These are phyloP conservation scores for Podarcis cretensis DNA, from an alignment of 2,113 vertebrate genomes.

Conservation along the genomic window DNA sequence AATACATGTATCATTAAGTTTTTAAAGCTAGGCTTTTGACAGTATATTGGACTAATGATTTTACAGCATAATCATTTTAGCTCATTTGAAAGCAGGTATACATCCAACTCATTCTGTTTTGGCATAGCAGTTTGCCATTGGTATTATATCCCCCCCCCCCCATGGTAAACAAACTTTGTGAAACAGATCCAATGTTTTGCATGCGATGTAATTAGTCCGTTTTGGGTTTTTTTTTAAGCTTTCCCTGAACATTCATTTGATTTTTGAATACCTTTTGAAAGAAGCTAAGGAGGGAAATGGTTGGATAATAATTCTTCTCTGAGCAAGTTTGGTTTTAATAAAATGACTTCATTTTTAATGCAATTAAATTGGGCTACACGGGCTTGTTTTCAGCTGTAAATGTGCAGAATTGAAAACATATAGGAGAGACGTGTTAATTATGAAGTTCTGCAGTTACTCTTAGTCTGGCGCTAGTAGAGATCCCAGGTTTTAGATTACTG, in stretches of 20 bases:
- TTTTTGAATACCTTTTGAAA: conserved; percentile 63
- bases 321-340: conserved; percentile 65
- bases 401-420: conserved; percentile 58
- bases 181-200: conserved; percentile 71
- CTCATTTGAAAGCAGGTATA: conserved; percentile 72
- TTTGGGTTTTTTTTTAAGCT: conserved; percentile 57
- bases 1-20: conserved; percentile 72
- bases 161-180: conserved; percentile 73
- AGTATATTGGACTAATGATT: conserved; percentile 73
- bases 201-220: conserved; percentile 63
- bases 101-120: conserved; percentile 71
- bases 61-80: conserved; percentile 72
- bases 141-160: conserved; percentile 65
- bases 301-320: conserved; percentile 59
- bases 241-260: conserved; percentile 48
- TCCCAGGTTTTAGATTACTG: background rate
- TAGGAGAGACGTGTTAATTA: conserved; percentile 59
- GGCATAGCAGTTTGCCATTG: conserved; percentile 71
- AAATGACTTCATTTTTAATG: conserved; percentile 67
- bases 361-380: conserved; percentile 54
- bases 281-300: conserved; percentile 52
- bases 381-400: conserved; percentile 68
- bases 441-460: conserved; percentile 7
- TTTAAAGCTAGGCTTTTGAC: conserved; percentile 72
- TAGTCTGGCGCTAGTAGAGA: background rate